Conservation (phyloP, 2,888 invertebrate species). For the Craniophora ligustri region DNA sequence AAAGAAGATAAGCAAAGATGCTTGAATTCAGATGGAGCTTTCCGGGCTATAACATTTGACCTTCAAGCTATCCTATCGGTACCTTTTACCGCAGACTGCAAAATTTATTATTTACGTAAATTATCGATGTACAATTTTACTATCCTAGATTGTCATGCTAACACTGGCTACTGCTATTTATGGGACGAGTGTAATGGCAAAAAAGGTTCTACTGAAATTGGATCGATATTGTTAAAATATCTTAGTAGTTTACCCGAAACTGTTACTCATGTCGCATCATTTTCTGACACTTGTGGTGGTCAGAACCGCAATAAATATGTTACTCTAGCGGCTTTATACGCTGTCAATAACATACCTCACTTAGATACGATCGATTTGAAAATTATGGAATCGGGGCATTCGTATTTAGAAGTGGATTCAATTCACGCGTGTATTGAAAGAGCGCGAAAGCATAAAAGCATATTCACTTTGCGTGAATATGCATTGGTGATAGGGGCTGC, state of each 20-base stretch:
- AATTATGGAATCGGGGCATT: slow-evolving; percentile 21
- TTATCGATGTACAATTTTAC: slow-evolving; percentile 1
- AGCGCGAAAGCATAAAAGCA: slow-evolving; percentile 18
- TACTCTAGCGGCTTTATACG: too few relatives aligned
- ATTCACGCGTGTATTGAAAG: slow-evolving; percentile 8
- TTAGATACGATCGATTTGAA: slow-evolving; percentile 15
- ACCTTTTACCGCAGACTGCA: neutral
- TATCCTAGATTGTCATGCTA: slow-evolving; percentile 4
- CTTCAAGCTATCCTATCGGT: slow-evolving; percentile 14
- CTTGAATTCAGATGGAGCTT: slow-evolving; percentile 20
- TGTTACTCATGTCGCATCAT: slow-evolving; percentile 13
- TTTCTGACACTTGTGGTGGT: slow-evolving; percentile 26
- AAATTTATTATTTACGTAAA: neutral
- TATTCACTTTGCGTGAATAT: too few relatives aligned
- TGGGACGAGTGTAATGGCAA: slow-evolving; percentile 15
- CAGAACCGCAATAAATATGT: slow-evolving; percentile 31
- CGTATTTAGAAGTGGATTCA: slow-evolving; percentile 16
- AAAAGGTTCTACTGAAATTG: slow-evolving; percentile 15
- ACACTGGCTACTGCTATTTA: slow-evolving; percentile 14
- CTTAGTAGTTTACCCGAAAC: slow-evolving; percentile 10
- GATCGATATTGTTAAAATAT: slow-evolving; percentile 9
- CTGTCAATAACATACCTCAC: slow-evolving; percentile 9
- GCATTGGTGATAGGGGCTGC: slow-evolving; percentile 11
- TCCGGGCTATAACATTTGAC: slow-evolving; percentile 26
- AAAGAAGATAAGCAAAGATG: slow-evolving; percentile 23